These are phyloP conservation scores for Platysternon megacephalum DNA, from an alignment of 2,113 vertebrate species.

Conservation along the genomic window DNA sequence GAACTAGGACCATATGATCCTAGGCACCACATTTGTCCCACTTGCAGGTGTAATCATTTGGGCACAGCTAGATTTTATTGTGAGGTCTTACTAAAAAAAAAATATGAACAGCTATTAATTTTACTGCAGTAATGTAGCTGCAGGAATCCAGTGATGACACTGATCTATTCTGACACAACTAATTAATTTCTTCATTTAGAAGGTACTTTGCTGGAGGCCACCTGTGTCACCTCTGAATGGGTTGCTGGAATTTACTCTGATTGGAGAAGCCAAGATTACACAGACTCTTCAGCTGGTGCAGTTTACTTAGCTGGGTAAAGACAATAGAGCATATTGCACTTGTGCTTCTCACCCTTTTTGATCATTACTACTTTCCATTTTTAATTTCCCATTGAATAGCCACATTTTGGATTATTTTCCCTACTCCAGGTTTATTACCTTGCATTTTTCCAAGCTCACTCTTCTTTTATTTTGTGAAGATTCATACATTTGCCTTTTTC, in stretches of 20 bases:
- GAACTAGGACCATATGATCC: not conserved
- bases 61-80: not conserved
- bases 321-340: not conserved
- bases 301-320: accelerated
- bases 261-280: conserved; percentile 20
- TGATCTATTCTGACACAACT: not conserved
- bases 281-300: no score
- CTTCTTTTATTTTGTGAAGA: not conserved
- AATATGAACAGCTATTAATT: not conserved
- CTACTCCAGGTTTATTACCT: not conserved
- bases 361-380: not conserved
- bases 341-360: not conserved
- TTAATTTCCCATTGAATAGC: not conserved
- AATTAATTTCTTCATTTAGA: accelerated
- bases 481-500: not conserved
- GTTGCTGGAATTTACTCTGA: conserved; percentile 18
- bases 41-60: not conserved
- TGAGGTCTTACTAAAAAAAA: not conserved
- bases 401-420: not conserved
- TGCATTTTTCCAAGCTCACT: not conserved
- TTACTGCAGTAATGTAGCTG: not conserved
- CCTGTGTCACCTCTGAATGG: not conserved
- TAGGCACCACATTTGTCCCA: not conserved
- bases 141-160: not conserved
- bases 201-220: not conserved